A percentile compares a stretch with the other conserved stretches of the same genome.
These are phyloP conservation scores for Zaprionus obscuricornis DNA, from an alignment of 2,888 invertebrate genomes.

Conservation along the genomic window DNA sequence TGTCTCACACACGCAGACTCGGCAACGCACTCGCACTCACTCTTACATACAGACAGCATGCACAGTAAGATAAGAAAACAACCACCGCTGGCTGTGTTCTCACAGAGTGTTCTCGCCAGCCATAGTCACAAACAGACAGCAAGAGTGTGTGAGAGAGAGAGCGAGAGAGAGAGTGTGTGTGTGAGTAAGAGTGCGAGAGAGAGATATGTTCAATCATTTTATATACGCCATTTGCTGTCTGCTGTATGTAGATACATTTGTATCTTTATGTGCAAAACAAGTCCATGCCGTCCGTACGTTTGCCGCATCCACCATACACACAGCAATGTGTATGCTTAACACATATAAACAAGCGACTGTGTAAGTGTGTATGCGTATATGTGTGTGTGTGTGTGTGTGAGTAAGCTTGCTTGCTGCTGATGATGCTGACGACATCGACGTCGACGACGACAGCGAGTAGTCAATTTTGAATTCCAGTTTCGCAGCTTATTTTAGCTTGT, in stretches of 20 bases:
- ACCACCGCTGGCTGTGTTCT: too few species aligned
- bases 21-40: constrained; percentile 24
- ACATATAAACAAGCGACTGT: constrained; percentile 3
- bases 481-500: constrained; percentile 51
- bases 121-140: constrained; percentile 14
- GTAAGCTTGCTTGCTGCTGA: constrained; percentile 33
- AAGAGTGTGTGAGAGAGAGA: constrained; percentile 30
- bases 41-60: neutral
- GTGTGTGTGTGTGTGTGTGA: constrained; percentile 4
- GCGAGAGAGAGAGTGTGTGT: constrained; percentile 32
- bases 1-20: constrained; percentile 5
- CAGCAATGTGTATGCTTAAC: constrained; percentile 17
- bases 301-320: constrained; percentile 13
- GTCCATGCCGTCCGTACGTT: constrained; percentile 44
- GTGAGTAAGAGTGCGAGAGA: constrained; percentile 15
- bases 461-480: constrained; percentile 72
- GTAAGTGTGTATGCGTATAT: neutral
- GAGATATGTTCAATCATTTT: constrained; percentile 76
- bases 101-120: constrained; percentile 35
- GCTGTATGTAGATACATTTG: constrained; percentile 77
- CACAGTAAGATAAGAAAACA: constrained; percentile 45
- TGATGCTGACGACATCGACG: constrained; percentile 56
- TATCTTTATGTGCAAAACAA: constrained; percentile 77
- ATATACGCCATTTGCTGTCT: constrained; percentile 77
- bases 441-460: constrained; percentile 54